Evolutionary conservation across 1,140 invertebrate species (phyloP), one percentile per base, ranked within the genome.

Genomic region (Galendromus occidentalis): DNA sequence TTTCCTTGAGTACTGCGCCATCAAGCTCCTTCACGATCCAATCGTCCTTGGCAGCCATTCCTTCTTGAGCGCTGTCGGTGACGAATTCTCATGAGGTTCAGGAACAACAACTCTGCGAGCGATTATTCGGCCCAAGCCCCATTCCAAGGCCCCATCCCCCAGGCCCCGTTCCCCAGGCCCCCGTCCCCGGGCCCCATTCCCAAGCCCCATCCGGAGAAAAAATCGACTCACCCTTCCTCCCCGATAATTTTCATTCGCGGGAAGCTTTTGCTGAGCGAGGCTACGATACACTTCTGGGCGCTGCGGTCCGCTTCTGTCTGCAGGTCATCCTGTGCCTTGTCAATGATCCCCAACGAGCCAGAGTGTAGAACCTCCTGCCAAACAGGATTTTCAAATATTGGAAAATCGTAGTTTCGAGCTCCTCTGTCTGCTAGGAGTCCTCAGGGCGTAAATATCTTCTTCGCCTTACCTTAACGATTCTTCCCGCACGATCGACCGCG

Each of bases 231-330:
- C 71, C 80, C 91, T 76, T 98, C 93, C 80, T 98, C 92, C 5
- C 92, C 92, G 72, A 97, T 92, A 59, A 98, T 88, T 17, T 81
- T 84, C 0, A 92, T 74, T 71, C 82, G 83, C 1, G 91, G 91
- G 78, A 91, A 98, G 68, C 86, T 84, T 67, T 81, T 80, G 33
- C 82, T 78, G 2, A 98, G 77, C 0, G 89, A 91, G 22, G 85
- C 82, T 45, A 96, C 82, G 67, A 98, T 98, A 73, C 87, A 93
- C 69, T 82, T 80, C 76, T 98, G 92, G 4, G 90, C 92, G 44
- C 85, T 87, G 69, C 94, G 80, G 75, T 98, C 95, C 4, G 94
- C 95, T 80, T 96, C 90, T 6, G 95, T 98, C 80, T 98, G 93
- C 20, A 92, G 80, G 79, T 98, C 93, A 80, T 91, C 87, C 69